A percentile compares a stretch with the other conserved stretches of the same genome.
Conservation (phyloP, 2,113 vertebrate species). For the Platanista minor region DNA sequence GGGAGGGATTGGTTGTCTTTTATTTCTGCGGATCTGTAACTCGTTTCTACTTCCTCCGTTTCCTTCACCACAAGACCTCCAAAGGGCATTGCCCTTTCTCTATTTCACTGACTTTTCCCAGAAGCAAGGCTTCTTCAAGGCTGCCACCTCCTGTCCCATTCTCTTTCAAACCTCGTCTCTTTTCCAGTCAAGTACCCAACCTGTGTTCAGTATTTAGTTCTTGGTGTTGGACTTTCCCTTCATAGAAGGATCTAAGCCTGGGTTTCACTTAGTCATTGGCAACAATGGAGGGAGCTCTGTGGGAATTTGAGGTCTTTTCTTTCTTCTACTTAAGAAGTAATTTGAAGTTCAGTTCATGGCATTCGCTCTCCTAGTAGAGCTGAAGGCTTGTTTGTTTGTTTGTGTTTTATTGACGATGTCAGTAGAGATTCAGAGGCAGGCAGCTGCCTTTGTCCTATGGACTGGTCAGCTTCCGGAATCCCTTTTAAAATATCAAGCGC, state of each 20-base stretch:
- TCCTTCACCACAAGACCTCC: not conserved
- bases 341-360: not conserved
- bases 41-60: not conserved
- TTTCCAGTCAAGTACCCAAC: not conserved
- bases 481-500: not conserved
- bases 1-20: not conserved
- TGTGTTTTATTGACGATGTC: not conserved
- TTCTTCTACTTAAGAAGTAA: not conserved
- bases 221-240: not conserved
- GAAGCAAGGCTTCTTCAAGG: not conserved
- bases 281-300: not conserved
- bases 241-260: not conserved
- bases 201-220: not conserved
- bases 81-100: not conserved
- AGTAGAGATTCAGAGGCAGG: not conserved
- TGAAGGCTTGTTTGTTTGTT: not conserved
- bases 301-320: not conserved
- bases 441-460: not conserved
- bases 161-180: not conserved
- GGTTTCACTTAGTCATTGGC: not conserved
- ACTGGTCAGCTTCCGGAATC: not conserved
- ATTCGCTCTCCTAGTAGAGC: not conserved
- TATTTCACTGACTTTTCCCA: not conserved
- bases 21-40: not conserved
- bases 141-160: not conserved